A percentile compares a stretch with the other conserved stretches of the same genome.
Conservation (phyloP, 2,797 vertebrate genomes). For the Peromyscus eremicus region DNA sequence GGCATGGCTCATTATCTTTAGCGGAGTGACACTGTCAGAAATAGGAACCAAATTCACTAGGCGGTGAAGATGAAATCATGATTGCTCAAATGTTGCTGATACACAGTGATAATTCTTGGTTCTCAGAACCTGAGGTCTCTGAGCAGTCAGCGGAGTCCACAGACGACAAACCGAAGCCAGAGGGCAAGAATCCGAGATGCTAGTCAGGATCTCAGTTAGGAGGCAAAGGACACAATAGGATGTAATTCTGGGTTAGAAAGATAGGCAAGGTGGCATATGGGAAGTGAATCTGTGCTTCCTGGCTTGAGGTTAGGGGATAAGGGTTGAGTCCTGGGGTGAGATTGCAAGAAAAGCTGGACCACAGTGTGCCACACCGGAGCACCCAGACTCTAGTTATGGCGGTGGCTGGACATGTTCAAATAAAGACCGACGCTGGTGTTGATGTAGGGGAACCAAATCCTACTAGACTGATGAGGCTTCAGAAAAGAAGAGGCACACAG, state of each 20-base stretch:
- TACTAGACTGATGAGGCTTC: fast-evolving
- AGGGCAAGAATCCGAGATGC: not conserved
- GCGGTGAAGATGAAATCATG: not conserved
- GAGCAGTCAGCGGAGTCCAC: not conserved
- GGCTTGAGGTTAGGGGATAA: not conserved
- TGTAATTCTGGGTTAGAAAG: not conserved
- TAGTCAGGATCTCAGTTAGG: not conserved
- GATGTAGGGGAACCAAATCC: not conserved
- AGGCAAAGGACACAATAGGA: not conserved
- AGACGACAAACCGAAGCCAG: not conserved
- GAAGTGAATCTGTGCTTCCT: not conserved
- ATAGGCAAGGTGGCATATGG: no score
- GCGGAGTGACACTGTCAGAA: not conserved
- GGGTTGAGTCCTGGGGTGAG: not conserved
- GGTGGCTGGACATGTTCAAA: not conserved
- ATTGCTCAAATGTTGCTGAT: not conserved
- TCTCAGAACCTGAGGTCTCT: not conserved
- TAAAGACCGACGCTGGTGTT: not conserved
- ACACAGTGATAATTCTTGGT: not conserved
- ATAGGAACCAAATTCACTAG: not conserved
- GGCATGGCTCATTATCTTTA: not conserved
- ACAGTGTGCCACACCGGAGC: not conserved
- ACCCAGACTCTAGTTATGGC: not conserved
- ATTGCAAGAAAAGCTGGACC: not conserved
- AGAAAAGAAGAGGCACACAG: no score